A percentile compares a stretch with the other conserved stretches of the same genome.
These are phyloP conservation scores for Mimas tiliae DNA, from an alignment of 2,888 invertebrate species.

Conservation along the genomic window DNA sequence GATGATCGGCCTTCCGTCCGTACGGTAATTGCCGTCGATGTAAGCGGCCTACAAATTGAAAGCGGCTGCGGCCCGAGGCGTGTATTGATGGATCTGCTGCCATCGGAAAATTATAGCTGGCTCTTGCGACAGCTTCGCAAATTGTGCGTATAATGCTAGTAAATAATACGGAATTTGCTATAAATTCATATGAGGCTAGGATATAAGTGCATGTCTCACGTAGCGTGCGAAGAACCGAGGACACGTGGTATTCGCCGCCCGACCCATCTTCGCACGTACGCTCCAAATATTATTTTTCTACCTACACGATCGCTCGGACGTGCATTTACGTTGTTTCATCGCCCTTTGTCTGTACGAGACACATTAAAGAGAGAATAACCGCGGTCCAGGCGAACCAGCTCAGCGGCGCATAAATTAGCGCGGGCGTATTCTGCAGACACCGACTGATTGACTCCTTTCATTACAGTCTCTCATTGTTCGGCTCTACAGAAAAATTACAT, in stretches of 20 bases:
- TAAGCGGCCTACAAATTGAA: slow-evolving; percentile 84
- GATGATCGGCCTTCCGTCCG: slow-evolving; percentile 82
- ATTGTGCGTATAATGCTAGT: slow-evolving; percentile 84
- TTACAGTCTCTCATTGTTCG: slow-evolving; percentile 80
- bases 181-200: slow-evolving; percentile 74
- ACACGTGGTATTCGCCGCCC: slow-evolving; percentile 32
- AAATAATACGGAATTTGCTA: slow-evolving; percentile 77
- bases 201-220: slow-evolving; percentile 63
- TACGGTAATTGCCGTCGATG: slow-evolving; percentile 79
- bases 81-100: slow-evolving; percentile 83
- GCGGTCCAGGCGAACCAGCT: slow-evolving; percentile 43
- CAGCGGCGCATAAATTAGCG: slow-evolving; percentile 74
- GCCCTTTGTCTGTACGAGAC: slow-evolving; percentile 64
- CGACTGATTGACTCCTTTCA: slow-evolving; percentile 84
- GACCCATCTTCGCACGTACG: slow-evolving; percentile 27
- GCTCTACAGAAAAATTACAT: slow-evolving; percentile 75
- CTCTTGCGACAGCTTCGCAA: slow-evolving; percentile 84
- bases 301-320: slow-evolving; percentile 14
- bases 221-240: slow-evolving; percentile 42
- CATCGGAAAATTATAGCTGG: slow-evolving; percentile 81
- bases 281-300: slow-evolving; percentile 18
- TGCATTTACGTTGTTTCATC: slow-evolving; percentile 48
- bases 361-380: slow-evolving; percentile 51
- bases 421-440: slow-evolving; percentile 73
- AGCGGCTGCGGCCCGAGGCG: slow-evolving; percentile 79